Conservation (phyloP, 2,797 vertebrate species). For the Psittacula derbiana region DNA sequence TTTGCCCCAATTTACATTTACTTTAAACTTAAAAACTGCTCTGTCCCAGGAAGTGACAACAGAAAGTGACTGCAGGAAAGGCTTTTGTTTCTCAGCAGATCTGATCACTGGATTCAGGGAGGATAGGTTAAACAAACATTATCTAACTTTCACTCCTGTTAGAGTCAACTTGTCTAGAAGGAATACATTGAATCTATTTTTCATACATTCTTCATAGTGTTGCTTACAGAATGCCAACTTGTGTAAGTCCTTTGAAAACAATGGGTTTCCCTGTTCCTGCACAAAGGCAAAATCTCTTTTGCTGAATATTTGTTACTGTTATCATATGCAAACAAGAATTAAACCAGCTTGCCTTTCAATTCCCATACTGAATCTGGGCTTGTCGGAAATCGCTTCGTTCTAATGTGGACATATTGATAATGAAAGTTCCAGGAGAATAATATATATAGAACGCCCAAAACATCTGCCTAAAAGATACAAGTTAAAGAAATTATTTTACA, state of each 20-base stretch:
- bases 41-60: not conserved
- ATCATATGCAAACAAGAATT: not conserved
- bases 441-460: not conserved
- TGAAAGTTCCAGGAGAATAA: not conserved
- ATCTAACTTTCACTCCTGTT: not conserved
- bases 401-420: not conserved
- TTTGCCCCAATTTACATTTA: not conserved
- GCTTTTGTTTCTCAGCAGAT: not conserved
- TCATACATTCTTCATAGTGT: not conserved
- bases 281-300: not conserved
- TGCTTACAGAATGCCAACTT: not conserved
- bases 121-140: not conserved
- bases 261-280: not conserved
- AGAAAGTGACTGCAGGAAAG: not conserved
- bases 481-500: not conserved
- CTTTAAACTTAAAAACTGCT: not conserved
- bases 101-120: not conserved
- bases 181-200: not conserved
- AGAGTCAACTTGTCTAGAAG: not conserved
- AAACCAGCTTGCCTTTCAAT: not conserved
- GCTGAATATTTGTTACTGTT: not conserved
- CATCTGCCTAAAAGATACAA: not conserved
- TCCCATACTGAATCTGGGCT: not conserved
- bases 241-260: not conserved
- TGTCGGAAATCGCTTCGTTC: not conserved